These are phyloP conservation scores for Entelurus aequoreus DNA, from an alignment of 2,113 vertebrate species.

Conservation along the genomic window DNA sequence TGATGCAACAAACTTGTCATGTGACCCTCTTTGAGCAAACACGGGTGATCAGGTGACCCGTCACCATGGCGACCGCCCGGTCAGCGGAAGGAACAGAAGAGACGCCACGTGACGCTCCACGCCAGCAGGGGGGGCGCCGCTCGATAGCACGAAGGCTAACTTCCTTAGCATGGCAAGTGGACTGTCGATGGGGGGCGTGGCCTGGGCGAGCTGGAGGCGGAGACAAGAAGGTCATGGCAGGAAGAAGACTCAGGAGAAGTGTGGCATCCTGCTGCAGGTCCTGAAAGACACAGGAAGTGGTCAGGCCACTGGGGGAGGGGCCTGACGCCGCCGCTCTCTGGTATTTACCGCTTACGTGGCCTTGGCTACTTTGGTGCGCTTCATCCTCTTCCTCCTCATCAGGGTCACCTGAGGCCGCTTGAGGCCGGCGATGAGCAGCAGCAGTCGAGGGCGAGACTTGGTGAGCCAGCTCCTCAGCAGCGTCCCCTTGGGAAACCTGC, in stretches of 20 bases:
- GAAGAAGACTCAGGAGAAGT: conserved; percentile 61
- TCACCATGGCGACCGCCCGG: neutral
- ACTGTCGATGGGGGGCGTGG: too few species aligned
- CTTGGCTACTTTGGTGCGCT: conserved; percentile 82
- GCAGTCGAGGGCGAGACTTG: conserved; percentile 78
- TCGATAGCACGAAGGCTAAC: neutral
- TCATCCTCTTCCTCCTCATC: conserved; percentile 82
- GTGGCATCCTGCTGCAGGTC: conserved; percentile 65
- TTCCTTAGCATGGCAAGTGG: neutral
- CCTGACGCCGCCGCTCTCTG: neutral
- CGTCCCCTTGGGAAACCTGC: conserved; percentile 82
- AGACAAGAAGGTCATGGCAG: neutral
- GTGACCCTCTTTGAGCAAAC: neutral
- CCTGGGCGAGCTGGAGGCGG: too few species aligned
- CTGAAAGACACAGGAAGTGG: conserved; percentile 48
- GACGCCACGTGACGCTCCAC: neutral
- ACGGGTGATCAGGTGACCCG: neutral
- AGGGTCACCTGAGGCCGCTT: conserved; percentile 80
- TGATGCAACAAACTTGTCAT: neutral
- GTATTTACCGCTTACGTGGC: conserved; percentile 84
- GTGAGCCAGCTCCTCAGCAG: conserved; percentile 84
- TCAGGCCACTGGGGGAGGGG: neutral
- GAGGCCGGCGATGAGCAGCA: conserved; percentile 77
- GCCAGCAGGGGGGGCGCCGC: neutral
- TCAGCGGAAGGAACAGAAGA: neutral